These are phyloP conservation scores for Brachypalpus laphriformis DNA, from an alignment of 2,888 invertebrate genomes.

Conservation along the genomic window DNA sequence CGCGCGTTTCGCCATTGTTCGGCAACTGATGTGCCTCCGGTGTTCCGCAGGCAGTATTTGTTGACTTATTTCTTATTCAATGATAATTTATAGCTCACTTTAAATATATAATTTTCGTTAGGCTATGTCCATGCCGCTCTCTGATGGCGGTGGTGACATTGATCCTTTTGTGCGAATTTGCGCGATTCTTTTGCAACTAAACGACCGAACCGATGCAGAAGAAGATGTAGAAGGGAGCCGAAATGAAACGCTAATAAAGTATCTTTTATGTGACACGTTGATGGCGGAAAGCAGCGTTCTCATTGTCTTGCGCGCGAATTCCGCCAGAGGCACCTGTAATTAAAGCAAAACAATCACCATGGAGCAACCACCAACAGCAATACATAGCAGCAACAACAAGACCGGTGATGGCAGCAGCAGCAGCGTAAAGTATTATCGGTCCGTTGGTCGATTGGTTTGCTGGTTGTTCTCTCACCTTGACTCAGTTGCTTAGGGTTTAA, in stretches of 20 bases:
- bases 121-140: slow-evolving; percentile 53
- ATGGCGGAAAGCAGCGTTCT: slow-evolving; percentile 47
- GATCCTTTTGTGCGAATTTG: slow-evolving; percentile 72
- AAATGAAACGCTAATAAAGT: slow-evolving; percentile 67
- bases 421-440: slow-evolving; percentile 34
- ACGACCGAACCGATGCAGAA: background rate
- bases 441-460: slow-evolving; percentile 59
- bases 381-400: slow-evolving; percentile 19
- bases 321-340: slow-evolving; percentile 73
- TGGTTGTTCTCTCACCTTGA: slow-evolving; percentile 71
- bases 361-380: slow-evolving; percentile 39
- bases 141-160: slow-evolving; percentile 67
- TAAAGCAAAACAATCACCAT: slow-evolving; percentile 70
- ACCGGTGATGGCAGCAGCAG: slow-evolving; percentile 5
- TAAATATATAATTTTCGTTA: slow-evolving; percentile 69
- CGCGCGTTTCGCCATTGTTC: slow-evolving; percentile 73
- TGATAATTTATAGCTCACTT: slow-evolving; percentile 74
- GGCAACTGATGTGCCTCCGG: slow-evolving; percentile 53
- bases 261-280: slow-evolving; percentile 73
- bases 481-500: slow-evolving; percentile 66
- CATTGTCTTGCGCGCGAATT: slow-evolving; percentile 56
- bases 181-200: slow-evolving; percentile 35
- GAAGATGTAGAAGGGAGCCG: slow-evolving; percentile 9
- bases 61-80: slow-evolving; percentile 73
- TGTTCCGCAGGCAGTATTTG: slow-evolving; percentile 44